Conservation (phyloP, 2,888 invertebrate species). For the Oscheius myriophilus region DNA sequence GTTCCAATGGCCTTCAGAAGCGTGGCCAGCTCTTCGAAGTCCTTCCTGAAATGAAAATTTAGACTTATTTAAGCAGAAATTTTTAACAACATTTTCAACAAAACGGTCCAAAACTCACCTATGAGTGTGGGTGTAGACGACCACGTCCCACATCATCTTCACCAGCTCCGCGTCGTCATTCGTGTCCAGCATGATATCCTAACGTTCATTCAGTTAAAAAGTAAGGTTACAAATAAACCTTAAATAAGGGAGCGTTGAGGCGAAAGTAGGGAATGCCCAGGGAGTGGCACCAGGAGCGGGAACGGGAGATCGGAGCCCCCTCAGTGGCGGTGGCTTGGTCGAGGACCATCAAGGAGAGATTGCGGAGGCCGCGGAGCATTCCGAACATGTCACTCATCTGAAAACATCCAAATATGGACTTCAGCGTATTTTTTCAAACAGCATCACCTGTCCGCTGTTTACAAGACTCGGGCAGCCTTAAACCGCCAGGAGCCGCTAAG, state of each 20-base stretch:
- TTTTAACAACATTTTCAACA: neutral
- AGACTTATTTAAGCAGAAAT: neutral
- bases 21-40: constrained; percentile 48
- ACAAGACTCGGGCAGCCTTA: too few relatives aligned
- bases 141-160: constrained; percentile 68
- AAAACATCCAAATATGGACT: too few relatives aligned
- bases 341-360: constrained; percentile 85
- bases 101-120: constrained; percentile 34
- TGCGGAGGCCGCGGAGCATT: constrained; percentile 79
- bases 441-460: too few relatives aligned
- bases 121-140: constrained; percentile 61
- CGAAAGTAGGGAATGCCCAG: constrained; percentile 84
- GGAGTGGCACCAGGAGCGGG: constrained; percentile 90
- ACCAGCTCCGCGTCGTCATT: constrained; percentile 64
- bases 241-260: constrained; percentile 86
- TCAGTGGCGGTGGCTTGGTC: constrained; percentile 94
- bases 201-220: constrained; percentile 1
- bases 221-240: constrained; percentile 30
- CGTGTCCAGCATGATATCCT: constrained; percentile 63
- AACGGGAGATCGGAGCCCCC: constrained; percentile 91
- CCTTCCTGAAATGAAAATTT: constrained; percentile 41
- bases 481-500: too few relatives aligned
- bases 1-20: constrained; percentile 49
- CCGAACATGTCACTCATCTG: constrained; percentile 71
- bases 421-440: neutral